Evolutionary conservation across 2,113 vertebrate genomes (phyloP).

Genomic region (Paradoxurus hermaphroditus): DNA sequence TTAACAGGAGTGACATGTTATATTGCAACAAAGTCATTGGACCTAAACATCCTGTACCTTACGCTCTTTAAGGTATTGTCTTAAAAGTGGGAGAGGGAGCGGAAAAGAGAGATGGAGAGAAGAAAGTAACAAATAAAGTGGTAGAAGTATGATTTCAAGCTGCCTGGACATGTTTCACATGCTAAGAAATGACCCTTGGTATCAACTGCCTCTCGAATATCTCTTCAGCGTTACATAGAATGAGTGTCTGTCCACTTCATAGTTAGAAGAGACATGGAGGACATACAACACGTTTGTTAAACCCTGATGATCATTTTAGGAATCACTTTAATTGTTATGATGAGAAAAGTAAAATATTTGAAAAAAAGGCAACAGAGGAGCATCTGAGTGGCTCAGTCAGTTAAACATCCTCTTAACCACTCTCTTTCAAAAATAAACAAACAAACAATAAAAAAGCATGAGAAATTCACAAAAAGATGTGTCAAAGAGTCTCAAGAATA

Average conservation of each 20-base stretch:
- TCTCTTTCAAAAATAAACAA: too few relatives aligned
- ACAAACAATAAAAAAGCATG: background rate
- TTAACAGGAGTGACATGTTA: background rate
- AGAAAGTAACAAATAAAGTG: background rate
- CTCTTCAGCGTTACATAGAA: background rate
- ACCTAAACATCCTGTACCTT: background rate
- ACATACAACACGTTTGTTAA: background rate
- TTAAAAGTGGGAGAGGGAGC: background rate
- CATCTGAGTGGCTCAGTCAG: too few relatives aligned
- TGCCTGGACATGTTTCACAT: background rate
- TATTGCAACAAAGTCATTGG: background rate
- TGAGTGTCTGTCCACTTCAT: background rate
- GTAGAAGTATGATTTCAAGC: background rate
- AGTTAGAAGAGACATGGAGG: background rate
- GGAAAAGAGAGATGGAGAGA: background rate
- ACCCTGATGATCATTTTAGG: background rate
- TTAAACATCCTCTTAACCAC: too few relatives aligned
- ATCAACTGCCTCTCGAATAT: background rate
- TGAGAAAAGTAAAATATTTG: background rate
- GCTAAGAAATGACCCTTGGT: too few relatives aligned
- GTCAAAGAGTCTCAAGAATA: background rate
- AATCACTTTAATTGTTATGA: background rate
- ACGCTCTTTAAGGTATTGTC: background rate
- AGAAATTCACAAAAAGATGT: background rate
- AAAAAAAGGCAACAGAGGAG: background rate